Conservation (phyloP, 2,113 vertebrate species). For the Heterocephalus glaber region DNA sequence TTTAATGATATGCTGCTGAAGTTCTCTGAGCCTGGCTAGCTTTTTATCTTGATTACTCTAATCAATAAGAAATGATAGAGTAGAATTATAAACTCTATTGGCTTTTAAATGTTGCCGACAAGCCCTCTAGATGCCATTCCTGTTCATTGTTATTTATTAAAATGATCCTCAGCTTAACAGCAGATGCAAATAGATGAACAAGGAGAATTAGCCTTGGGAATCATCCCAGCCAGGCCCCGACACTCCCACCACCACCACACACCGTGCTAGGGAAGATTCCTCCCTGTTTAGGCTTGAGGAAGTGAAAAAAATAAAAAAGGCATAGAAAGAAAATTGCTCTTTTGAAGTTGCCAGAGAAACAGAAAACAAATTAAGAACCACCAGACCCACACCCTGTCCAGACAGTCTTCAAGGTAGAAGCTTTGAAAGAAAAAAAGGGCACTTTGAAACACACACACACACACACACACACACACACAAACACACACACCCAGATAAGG, state of each 20-base stretch:
- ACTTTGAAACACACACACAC: not conserved
- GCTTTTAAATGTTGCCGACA: slow-evolving; percentile 89
- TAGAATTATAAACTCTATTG: slow-evolving; percentile 92
- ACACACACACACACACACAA: too few relatives aligned
- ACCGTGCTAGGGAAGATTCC: slow-evolving; percentile 1
- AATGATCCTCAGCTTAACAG: slow-evolving; percentile 85
- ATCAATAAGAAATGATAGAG: slow-evolving; percentile 93
- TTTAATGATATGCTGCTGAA: slow-evolving; percentile 92
- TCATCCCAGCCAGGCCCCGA: not conserved
- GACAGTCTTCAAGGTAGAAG: not conserved
- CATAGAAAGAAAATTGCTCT: slow-evolving; percentile 66
- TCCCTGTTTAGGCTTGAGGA: slow-evolving; percentile 47
- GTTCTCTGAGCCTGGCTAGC: slow-evolving; percentile 90
- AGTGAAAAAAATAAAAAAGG: not conserved
- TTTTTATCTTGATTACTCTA: slow-evolving; percentile 94
- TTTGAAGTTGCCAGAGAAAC: not conserved
- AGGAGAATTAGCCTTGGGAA: slow-evolving; percentile 57
- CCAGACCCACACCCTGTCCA: not conserved
- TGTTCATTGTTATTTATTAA: slow-evolving; percentile 89
- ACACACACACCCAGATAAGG: too few relatives aligned
- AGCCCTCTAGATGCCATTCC: slow-evolving; percentile 87
- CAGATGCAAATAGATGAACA: slow-evolving; percentile 82
- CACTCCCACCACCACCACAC: not conserved
- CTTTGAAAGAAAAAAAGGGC: not conserved
- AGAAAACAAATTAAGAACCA: slow-evolving; percentile 54